Evolutionary conservation across 2,888 invertebrate genomes (phyloP), one percentile per base, ranked within the genome.

Genomic region (Amblyjoppa fuscipennis): DNA sequence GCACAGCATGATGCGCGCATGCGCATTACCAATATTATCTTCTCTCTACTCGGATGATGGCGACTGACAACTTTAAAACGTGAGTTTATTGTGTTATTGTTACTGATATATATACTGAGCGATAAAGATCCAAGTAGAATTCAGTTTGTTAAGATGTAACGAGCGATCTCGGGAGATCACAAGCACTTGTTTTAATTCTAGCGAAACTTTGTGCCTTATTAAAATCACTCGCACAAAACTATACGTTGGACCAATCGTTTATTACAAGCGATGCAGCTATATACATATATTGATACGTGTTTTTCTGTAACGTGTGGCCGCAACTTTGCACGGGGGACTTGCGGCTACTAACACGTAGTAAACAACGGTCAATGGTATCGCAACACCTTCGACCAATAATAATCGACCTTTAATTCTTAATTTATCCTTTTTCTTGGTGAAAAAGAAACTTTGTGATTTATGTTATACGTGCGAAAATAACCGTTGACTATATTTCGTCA

Each of bases 61-160:
- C 93, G 93, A 93, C 93, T 91, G 91, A 92, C 91, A 93, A 93
- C 93, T 93, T 93, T 91, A 91, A 93, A 93, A 93, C 91, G 93
- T 92, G 92, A 93, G 92, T 93, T 92, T 92, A 88, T 89, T 90
- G 82, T 87, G 88, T 88, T 89, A 89, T 89, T 89, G 90, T 91
- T 91, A 90, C 84, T 87, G 81, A 81, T 76, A 81, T 84, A 81
- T 88, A 87, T 86, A 87, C 81, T 66, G 56, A 34, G 45, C 20
- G 66, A 41, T 45, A 34, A 34, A 64, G 16, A 64, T 34, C 31
- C 31, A 31, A 31, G 64, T 64, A 34, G 5, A 64, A 34, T 64
- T 31, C 16, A 45, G 11, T 59, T n/a, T 28, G 20, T 76, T 34
- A 13, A 25, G 5, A 3, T 49, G 49, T 66, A 66, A 64, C 25